A percentile compares a stretch with the other conserved stretches of the same genome.
Evolutionary conservation across 1,140 invertebrate species (phyloP).

Genomic region (Hestina assimilis): DNA sequence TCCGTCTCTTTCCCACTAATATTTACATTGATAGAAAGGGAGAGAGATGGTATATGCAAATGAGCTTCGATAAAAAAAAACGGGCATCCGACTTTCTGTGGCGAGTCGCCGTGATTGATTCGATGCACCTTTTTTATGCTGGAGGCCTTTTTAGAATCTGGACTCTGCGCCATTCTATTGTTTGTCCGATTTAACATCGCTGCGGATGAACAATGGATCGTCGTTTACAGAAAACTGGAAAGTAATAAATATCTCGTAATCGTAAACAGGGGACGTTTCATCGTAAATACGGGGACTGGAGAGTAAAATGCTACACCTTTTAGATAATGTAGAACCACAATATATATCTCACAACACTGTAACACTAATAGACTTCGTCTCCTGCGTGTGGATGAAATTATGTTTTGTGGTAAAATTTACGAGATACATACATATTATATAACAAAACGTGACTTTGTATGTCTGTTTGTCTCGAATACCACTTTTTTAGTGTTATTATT

Average conservation of each 20-base stretch:
- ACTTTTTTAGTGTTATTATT: no score
- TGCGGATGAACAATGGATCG: conserved; percentile 29
- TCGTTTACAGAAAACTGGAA: conserved; percentile 33
- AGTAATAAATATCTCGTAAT: conserved; percentile 44
- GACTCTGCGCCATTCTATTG: conserved; percentile 42
- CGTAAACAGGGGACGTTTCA: conserved; percentile 30
- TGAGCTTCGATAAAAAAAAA: conserved; percentile 45
- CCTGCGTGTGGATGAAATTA: background rate
- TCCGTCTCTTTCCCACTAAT: conserved; percentile 32
- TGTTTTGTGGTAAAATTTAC: background rate
- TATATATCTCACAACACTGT: conserved; percentile 2
- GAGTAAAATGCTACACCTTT: conserved; percentile 15
- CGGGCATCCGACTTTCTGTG: conserved; percentile 48
- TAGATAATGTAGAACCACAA: background rate
- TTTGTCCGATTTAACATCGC: conserved; percentile 36
- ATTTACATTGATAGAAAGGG: conserved; percentile 16
- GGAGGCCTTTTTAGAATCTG: conserved; percentile 41
- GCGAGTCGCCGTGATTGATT: conserved; percentile 59
- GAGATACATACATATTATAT: no score
- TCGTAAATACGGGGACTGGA: conserved; percentile 32
- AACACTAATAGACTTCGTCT: conserved; percentile 6
- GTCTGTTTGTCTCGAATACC: no score
- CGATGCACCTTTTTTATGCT: conserved; percentile 64
- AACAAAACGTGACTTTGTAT: no score
- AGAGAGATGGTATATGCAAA: conserved; percentile 49